A percentile compares a stretch with the other conserved stretches of the same genome.
phyloP scores from a whole-genome alignment of 2,888 invertebrate genomes.

The Priocnemis perturbator region DNA sequence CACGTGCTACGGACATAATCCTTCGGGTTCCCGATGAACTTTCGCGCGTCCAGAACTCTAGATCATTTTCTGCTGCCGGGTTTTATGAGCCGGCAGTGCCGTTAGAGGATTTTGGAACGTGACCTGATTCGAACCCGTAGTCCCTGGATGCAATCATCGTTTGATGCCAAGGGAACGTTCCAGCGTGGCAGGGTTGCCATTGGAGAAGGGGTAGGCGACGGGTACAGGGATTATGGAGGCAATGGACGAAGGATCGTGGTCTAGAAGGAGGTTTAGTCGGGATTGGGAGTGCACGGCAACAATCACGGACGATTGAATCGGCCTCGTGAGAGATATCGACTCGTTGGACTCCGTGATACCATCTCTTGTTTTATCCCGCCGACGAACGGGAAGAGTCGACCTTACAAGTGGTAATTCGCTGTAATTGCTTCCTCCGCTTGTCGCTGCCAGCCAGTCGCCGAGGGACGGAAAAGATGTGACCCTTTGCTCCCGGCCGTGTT shows the following conservation, averaged over 20 bases:
- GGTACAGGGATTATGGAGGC: slow-evolving; percentile 34
- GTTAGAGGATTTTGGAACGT: slow-evolving; percentile 62
- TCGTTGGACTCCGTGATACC: slow-evolving; percentile 51
- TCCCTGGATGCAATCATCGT: slow-evolving; percentile 64
- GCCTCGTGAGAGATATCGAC: slow-evolving; percentile 57
- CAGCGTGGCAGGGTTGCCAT: slow-evolving; percentile 35
- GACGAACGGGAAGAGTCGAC: background rate
- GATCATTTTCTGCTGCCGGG: slow-evolving; percentile 30
- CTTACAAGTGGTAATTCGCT: slow-evolving; percentile 35
- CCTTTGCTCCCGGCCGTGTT: slow-evolving; percentile 6
- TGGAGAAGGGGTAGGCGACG: slow-evolving; percentile 23
- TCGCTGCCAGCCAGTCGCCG: background rate
- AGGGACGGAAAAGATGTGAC: background rate
- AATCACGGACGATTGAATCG: slow-evolving; percentile 70
- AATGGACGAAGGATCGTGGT: slow-evolving; percentile 47
- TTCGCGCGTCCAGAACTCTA: slow-evolving; percentile 12
- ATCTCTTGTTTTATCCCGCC: slow-evolving; percentile 35
- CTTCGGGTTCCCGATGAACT: slow-evolving; percentile 19
- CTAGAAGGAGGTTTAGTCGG: slow-evolving; percentile 48
- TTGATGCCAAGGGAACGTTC: slow-evolving; percentile 54
- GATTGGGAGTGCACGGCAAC: slow-evolving; percentile 57
- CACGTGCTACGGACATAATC: slow-evolving; percentile 19
- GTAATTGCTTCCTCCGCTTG: slow-evolving; percentile 36
- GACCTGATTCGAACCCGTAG: slow-evolving; percentile 50
- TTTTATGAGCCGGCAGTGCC: slow-evolving; percentile 39